phyloP scores from a whole-genome alignment of 2,113 vertebrate genomes.

The Gnathonemus longibarbis region DNA sequence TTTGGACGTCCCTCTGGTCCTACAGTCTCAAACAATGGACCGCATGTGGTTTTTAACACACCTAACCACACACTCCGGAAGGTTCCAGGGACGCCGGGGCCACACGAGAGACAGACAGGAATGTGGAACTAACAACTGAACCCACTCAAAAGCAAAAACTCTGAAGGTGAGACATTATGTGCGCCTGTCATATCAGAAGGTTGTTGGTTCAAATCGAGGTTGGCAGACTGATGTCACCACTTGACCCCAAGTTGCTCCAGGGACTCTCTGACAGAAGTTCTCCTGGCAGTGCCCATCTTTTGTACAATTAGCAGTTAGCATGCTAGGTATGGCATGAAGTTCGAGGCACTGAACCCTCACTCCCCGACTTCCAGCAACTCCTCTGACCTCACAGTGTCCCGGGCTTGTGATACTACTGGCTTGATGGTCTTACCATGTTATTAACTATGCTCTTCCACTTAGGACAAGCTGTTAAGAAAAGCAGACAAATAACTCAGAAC shows the following conservation, averaged over 20 bases:
- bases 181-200: not conserved
- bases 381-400: slow-evolving; percentile 54
- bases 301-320: slow-evolving; percentile 84
- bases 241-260: too few species aligned
- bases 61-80: slow-evolving; percentile 17
- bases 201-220: not conserved
- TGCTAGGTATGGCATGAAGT: slow-evolving; percentile 75
- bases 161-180: not conserved
- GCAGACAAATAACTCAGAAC: slow-evolving; percentile 65
- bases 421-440: slow-evolving; percentile 41
- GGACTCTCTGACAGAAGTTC: slow-evolving; percentile 39
- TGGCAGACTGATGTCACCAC: too few species aligned
- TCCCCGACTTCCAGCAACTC: slow-evolving; percentile 39
- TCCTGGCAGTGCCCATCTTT: slow-evolving; percentile 64
- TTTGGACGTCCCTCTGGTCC: slow-evolving; percentile 77
- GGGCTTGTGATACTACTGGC: slow-evolving; percentile 33
- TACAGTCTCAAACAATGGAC: slow-evolving; percentile 62
- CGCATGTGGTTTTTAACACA: slow-evolving; percentile 31
- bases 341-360: slow-evolving; percentile 52
- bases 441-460: slow-evolving; percentile 58
- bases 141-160: slow-evolving; percentile 21
- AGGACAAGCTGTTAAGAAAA: slow-evolving; percentile 58
- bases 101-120: not conserved
- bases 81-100: slow-evolving; percentile 27
- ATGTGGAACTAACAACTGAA: not conserved